Evolutionary conservation across 2,113 vertebrate species (phyloP).

Genomic region (Astatotilapia flaviijosephi): DNA sequence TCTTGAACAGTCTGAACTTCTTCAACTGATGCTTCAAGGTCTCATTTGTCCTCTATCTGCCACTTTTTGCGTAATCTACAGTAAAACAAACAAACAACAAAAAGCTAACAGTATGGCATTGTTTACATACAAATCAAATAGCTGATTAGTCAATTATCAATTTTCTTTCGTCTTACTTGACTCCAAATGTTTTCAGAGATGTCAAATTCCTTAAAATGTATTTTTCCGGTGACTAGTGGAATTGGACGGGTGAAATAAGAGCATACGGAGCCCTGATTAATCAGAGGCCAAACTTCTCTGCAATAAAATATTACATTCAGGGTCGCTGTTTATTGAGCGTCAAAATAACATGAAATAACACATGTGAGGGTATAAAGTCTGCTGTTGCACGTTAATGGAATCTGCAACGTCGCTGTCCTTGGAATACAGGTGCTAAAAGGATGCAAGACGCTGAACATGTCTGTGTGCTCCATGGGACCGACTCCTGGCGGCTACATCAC

Average conservation of each 20-base stretch:
- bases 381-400: not conserved
- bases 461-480: slow-evolving; percentile 83
- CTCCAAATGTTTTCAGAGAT: not conserved
- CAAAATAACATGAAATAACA: not conserved
- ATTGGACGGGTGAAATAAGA: not conserved
- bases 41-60: not conserved
- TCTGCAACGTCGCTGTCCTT: not conserved
- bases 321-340: accelerated
- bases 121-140: not conserved
- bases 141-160: not conserved
- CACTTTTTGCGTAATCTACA: not conserved
- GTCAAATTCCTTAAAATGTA: not conserved
- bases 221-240: accelerated
- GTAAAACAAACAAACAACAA: not conserved
- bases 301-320: not conserved
- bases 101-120: not conserved
- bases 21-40: not conserved
- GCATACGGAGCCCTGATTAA: not conserved
- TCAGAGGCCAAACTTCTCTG: accelerated
- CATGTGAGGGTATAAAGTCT: not conserved
- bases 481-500: slow-evolving; percentile 85
- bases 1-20: not conserved
- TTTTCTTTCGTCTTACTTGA: accelerated
- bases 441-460: slow-evolving; percentile 85
- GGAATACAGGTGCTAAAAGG: slow-evolving; percentile 85